Conservation (phyloP, 2,888 invertebrate species). For the Dorcus hopei region DNA sequence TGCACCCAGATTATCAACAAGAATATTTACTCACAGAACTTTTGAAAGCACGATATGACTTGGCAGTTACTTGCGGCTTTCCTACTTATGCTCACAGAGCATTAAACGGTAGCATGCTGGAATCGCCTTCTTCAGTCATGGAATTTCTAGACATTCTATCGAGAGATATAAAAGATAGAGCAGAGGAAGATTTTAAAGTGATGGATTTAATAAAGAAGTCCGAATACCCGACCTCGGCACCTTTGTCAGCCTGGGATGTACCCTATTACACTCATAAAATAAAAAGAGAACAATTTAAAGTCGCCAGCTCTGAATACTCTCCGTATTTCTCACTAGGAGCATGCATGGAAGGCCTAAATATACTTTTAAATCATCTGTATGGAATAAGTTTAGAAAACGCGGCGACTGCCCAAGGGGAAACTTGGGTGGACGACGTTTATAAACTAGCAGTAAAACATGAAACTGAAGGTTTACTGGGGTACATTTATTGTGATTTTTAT, state of each 20-base stretch:
- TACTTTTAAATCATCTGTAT: conserved; percentile 78
- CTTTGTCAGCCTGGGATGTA: conserved; percentile 78
- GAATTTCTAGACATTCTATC: conserved; percentile 78
- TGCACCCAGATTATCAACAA: conserved; percentile 75
- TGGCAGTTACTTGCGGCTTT: conserved; percentile 89
- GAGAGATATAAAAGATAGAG: conserved; percentile 65
- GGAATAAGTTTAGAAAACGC: conserved; percentile 74
- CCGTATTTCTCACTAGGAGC: conserved; percentile 89
- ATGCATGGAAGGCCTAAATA: conserved; percentile 96
- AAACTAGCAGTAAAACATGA: conserved; percentile 89
- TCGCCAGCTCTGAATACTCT: conserved; percentile 69
- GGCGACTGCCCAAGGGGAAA: conserved; percentile 72
- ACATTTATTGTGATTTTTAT: conserved; percentile 97
- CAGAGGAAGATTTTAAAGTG: conserved; percentile 68
- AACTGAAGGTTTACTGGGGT: conserved; percentile 77
- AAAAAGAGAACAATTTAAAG: conserved; percentile 67
- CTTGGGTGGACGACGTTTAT: conserved; percentile 83
- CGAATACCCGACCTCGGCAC: conserved; percentile 29
- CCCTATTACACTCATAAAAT: conserved; percentile 78
- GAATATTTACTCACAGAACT: conserved; percentile 71
- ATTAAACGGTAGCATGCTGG: conserved; percentile 82
- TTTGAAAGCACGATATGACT: conserved; percentile 68
- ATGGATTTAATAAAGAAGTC: conserved; percentile 73
- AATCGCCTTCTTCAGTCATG: conserved; percentile 73
- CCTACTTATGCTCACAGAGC: conserved; percentile 85